Conservation (phyloP, 1,140 invertebrate genomes). For the Platyura marginata region DNA sequence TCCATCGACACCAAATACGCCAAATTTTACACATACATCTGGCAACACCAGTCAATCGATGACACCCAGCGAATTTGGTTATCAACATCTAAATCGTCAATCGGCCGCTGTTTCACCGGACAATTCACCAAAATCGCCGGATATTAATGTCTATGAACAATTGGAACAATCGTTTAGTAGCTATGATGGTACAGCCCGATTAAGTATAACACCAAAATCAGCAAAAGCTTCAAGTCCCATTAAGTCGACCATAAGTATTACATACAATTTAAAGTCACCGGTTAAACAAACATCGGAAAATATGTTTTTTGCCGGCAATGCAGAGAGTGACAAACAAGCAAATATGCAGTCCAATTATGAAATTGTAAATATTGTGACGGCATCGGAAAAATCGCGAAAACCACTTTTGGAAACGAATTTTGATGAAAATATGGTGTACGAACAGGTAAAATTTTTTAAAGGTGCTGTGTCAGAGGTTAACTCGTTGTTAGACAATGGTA, state of each 20-base stretch:
- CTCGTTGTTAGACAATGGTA: conserved; percentile 2
- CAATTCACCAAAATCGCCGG: conserved; percentile 2
- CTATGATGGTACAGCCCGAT: background rate
- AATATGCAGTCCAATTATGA: background rate
- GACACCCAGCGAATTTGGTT: conserved; percentile 23
- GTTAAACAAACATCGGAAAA: conserved; percentile 8
- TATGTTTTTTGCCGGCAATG: conserved; percentile 1
- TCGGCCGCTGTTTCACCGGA: conserved; percentile 17
- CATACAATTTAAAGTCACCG: conserved; percentile 29
- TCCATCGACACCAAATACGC: conserved; percentile 20
- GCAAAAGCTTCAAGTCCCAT: conserved; percentile 23
- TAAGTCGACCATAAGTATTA: conserved; percentile 49
- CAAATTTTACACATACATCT: conserved; percentile 14
- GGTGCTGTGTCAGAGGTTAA: conserved; percentile 56
- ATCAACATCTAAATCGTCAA: conserved; percentile 21
- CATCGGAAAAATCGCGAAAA: conserved; percentile 4
- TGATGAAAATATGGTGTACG: conserved; percentile 37
- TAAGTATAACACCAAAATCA: background rate
- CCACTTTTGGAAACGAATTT: conserved; percentile 19
- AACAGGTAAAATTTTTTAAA: conserved; percentile 53
- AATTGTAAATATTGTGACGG: background rate
- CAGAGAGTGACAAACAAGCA: background rate
- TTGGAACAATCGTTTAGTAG: background rate
- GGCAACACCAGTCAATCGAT: conserved; percentile 25
- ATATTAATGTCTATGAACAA: background rate